Percentiles rank a stretch among this genome's conserved stretches.
Evolutionary conservation across 2,113 vertebrate genomes (phyloP).

Genomic region (Limnothrissa miodon): DNA sequence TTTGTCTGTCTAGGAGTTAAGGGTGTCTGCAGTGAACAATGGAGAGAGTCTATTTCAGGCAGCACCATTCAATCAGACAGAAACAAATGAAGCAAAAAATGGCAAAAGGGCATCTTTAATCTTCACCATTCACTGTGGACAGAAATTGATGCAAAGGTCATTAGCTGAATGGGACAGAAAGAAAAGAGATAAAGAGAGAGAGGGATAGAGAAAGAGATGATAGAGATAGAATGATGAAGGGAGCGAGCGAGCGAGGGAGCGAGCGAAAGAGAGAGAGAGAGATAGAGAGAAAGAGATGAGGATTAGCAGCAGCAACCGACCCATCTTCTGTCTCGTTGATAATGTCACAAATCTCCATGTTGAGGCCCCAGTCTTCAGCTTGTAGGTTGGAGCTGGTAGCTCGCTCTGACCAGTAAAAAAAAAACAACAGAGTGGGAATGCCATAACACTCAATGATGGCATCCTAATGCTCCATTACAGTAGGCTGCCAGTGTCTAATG

Average conservation of each 20-base stretch:
- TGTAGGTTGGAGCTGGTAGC: slow-evolving; percentile 62
- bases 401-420: slow-evolving; percentile 61
- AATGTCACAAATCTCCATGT: slow-evolving; percentile 78
- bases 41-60: neutral
- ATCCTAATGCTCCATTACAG: neutral
- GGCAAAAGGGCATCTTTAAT: neutral
- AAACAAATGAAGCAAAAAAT: neutral
- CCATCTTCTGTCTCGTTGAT: slow-evolving; percentile 75
- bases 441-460: neutral
- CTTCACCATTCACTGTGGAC: neutral
- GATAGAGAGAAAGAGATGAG: neutral
- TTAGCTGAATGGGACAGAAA: neutral
- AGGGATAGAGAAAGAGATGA: neutral
- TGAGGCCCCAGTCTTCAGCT: slow-evolving; percentile 72
- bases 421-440: neutral
- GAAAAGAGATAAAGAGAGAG: neutral
- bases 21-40: neutral
- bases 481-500: neutral
- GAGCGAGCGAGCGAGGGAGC: neutral
- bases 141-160: neutral
- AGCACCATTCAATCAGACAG: neutral
- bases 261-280: neutral
- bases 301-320: slow-evolving; percentile 43
- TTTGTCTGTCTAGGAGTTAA: neutral
- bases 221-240: no score